Percentiles rank a stretch among this genome's conserved stretches.
Evolutionary conservation across 2,797 vertebrate species (phyloP).

Genomic region (Cygnus olor): DNA sequence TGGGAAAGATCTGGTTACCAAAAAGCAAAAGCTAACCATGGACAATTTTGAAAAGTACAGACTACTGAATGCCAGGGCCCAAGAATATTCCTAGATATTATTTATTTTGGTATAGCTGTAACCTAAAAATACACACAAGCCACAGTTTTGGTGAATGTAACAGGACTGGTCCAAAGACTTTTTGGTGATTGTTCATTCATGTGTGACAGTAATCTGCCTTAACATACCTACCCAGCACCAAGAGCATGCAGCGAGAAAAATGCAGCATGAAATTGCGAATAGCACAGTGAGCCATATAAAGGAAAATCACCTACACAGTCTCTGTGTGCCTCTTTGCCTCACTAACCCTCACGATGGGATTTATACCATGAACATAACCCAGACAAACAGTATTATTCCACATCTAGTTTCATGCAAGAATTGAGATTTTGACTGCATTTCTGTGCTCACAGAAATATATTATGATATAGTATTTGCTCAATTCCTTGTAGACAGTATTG

Average conservation of each 20-base stretch:
- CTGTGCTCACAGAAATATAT: not conserved
- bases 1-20: not conserved
- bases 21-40: not conserved
- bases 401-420: slow-evolving; percentile 12
- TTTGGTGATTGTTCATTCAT: not conserved
- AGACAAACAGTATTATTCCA: slow-evolving; percentile 45
- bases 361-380: slow-evolving; percentile 21
- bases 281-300: not conserved
- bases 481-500: not conserved
- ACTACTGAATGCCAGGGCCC: not conserved
- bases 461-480: not conserved
- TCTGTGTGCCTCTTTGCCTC: not conserved
- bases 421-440: not conserved
- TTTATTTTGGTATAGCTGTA: not conserved
- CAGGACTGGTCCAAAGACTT: not conserved
- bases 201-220: not conserved
- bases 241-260: not conserved
- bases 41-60: not conserved
- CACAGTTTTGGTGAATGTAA: not conserved
- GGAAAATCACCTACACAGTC: not conserved
- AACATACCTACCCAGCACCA: not conserved
- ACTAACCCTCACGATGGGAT: not conserved
- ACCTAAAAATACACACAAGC: not conserved
- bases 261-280: not conserved
- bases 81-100: not conserved